Base-by-base conservation (phyloP, 2,113 vertebrate species). In the rabbit (Oryctolagus cuniculus) region DNA sequence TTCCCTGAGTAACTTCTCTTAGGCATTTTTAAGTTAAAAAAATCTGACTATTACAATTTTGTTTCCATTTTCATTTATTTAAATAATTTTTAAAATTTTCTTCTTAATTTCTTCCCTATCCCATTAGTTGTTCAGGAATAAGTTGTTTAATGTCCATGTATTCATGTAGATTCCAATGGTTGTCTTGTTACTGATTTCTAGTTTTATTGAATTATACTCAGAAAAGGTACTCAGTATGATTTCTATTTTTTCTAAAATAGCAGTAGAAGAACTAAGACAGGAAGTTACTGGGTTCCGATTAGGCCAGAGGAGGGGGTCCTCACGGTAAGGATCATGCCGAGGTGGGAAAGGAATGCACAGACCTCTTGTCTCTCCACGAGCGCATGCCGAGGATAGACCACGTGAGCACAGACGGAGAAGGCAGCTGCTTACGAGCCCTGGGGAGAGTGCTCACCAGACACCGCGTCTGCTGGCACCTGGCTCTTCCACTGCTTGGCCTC, bases 191-290 rank as follows among this genome's bases (percentile, higher is more conserved):
- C 70, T 87, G 21, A 80, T 92, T 87, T 91, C 10, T 98, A 98
- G 44, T 44, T 44, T 44, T 91, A 98, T 98, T 98, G 97, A 98
- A 97, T 97, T 95, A 98, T 98, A 97, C 91, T 97, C 44, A 44
- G 96, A 94, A 98, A 98, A 97, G 94, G 97, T 97, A 98, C 94
- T 98, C 97, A 98, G 96, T 38, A 5, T 38, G 38, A 38, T 38
- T 38, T 38, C 38, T 38, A 38, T 38, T 38, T 38, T 5, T 38
- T 38, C 38, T 38, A 6, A 38, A 38, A 38, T 97, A 58, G 55
- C 55, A 17, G 55, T 4, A 58, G 19, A 58, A 21, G 55, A 19
- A 21, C 55, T 58, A 58, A 58, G 55, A 58, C 19, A 58, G 13
- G 55, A 58, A 58, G 55, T 58, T 58, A 15, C 58, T 80, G 36